Evolutionary conservation across 2,113 vertebrate species (phyloP).

Genomic region (Pogonocichla stellata): DNA sequence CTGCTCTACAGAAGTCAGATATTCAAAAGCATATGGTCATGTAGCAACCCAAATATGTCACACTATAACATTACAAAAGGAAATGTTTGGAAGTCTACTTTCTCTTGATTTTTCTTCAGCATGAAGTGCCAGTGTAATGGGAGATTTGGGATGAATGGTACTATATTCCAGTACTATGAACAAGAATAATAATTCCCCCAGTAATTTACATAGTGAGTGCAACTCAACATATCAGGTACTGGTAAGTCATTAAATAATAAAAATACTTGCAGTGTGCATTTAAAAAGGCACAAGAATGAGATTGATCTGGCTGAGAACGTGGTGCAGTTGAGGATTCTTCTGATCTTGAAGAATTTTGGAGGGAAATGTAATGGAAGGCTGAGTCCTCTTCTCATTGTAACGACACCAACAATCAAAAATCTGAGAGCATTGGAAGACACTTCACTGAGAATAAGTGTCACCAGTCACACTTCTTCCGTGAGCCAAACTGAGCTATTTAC

Average conservation of each 20-base stretch:
- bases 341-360: not conserved
- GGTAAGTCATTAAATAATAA: rapidly evolving
- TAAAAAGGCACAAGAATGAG: not conserved
- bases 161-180: not conserved
- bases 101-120: not conserved
- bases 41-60: not conserved
- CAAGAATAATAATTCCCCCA: not conserved
- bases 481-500: not conserved
- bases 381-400: not conserved
- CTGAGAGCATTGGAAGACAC: not conserved
- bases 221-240: not conserved
- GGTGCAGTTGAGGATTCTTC: not conserved
- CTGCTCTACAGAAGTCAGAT: not conserved
- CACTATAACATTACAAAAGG: not conserved
- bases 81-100: not conserved
- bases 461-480: not conserved
- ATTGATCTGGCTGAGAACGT: not conserved
- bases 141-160: not conserved
- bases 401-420: rapidly evolving
- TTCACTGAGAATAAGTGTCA: not conserved
- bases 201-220: not conserved
- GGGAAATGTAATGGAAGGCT: not conserved
- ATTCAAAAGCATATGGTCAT: not conserved
- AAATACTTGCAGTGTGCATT: not conserved
- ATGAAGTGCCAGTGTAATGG: not conserved